phyloP scores from a whole-genome alignment of 2,888 invertebrate species.

The Uropetala carovei region DNA sequence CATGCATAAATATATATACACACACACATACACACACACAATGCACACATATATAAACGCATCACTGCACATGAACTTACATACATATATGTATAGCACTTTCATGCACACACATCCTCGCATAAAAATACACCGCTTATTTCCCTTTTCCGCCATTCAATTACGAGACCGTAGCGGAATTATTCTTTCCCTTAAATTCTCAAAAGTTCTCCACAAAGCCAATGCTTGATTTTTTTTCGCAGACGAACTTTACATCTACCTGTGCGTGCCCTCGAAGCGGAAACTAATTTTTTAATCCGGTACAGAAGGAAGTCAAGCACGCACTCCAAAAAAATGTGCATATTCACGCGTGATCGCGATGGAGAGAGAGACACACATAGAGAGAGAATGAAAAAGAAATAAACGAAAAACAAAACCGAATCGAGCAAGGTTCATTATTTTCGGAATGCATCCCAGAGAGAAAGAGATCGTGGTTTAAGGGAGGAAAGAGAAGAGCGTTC shows the following conservation, averaged over 20 bases:
- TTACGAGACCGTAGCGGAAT: too few relatives aligned
- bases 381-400: neutral
- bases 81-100: too few relatives aligned
- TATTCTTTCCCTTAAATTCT: too few relatives aligned
- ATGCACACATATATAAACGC: too few relatives aligned
- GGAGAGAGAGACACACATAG: neutral
- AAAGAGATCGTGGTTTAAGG: neutral
- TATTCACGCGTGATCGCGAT: neutral
- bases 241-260: neutral
- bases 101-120: too few relatives aligned
- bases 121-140: too few relatives aligned
- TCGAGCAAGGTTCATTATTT: conserved; percentile 3
- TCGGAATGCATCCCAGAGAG: neutral
- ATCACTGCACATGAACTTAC: too few relatives aligned
- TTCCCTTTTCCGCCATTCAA: too few relatives aligned
- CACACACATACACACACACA: too few relatives aligned
- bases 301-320: neutral
- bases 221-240: neutral
- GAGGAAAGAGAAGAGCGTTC: neutral
- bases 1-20: too few relatives aligned
- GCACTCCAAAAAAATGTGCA: neutral
- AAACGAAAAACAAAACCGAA: neutral
- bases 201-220: too few relatives aligned
- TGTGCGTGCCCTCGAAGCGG: neutral
- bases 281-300: neutral